Evolutionary conservation across 2,888 invertebrate genomes (phyloP), one percentile per base, ranked within the genome.

Genomic region (Melinaea marsaeus): DNA sequence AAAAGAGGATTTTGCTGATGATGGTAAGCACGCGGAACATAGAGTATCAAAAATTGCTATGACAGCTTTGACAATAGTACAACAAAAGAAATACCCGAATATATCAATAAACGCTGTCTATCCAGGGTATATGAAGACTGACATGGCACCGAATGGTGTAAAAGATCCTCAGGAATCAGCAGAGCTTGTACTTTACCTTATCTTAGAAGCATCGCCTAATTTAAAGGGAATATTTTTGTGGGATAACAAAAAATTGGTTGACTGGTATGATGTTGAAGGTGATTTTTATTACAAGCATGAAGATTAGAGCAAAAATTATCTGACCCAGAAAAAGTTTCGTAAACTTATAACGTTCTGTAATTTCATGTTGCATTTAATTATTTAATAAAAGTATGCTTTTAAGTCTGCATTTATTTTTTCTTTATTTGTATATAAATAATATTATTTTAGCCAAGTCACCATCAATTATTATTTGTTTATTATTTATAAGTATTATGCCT

Each of bases 211-310:
- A 0, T 86, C 91, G 0, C 83, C 88, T 0, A 86, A 91, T 60
- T 85, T 94, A 33, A 93, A 92, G 74, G 95, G 95, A 0, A 85
- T 91, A 67, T 95, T 92, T 72, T 86, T 95, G 75, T 95, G 95
- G 94, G 72, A 79, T 57, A 90, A 94, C 72, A 90, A 87, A 55
- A 87, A 85, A 57, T 77, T 94, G 35, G 85, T 93, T 0, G 93
- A 94, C 76, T 95, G 95, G 95, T 83, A 78, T n/a, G 86, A 90
- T 61, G 71, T 77, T 46, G 79, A 85, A 60, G 77, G 79, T 3
- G 85, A 88, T 72, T 85, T 79, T 71, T 83, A 83, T 67, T 81
- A 81, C 72, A 77, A 77, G 63, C 79, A 78, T 37, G 46, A 55
- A 6, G 64, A 63, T 4, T 63, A 58, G 48, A 37, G 37, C 32